Base-by-base conservation (phyloP, 2,113 vertebrate species). In the Cyanistes caeruleus region DNA sequence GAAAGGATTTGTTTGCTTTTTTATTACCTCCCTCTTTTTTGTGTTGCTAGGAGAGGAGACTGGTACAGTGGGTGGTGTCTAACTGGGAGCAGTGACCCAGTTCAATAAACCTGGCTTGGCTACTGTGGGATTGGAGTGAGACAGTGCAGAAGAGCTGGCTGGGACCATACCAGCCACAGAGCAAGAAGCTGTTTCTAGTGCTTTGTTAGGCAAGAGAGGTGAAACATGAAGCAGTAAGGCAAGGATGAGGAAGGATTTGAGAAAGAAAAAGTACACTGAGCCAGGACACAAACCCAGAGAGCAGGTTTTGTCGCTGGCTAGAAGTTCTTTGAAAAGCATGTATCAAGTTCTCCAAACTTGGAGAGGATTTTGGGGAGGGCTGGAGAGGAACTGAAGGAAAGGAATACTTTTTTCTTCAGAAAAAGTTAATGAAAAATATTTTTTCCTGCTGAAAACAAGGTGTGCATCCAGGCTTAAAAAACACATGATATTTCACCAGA, bases 51-150 rank as follows among this genome's bases (percentile, higher is more conserved):
- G 97, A 98, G 97, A 98, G 97, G 96, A 96, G 95, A 96, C 96
- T 95, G 77, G 56, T 78, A 90, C 81, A 96, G 97, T 98, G 98
- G 97, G 97, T 98, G 97, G 37, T 98, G 97, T 97, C 97, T 97
- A 96, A 98, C 97, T 98, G 97, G 98, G 97, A 97, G 95, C 98
- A 98, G 97, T 96, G 96, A 98, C 90, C 97, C 94, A 82, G 91
- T 79, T 89, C 82, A 90, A 43, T 95, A 98, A 98, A 98, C 60
- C 96, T 68, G 98, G 96, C 96, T 91, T 91, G 98, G 94, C 33
- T 97, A 93, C 91, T 48, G 82, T 96, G 86, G 95, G 74, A 90
- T 17, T 75, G 97, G 97, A 97, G 79, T 37, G 10, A 53, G 68
- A 67, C 19, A 5, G 43, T 31, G 41, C n/a, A n/a, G 15, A 92